A percentile compares a stretch with the other conserved stretches of the same genome.
phyloP scores from a whole-genome alignment of 2,888 invertebrate genomes.

The Brachyopa scutellaris region DNA sequence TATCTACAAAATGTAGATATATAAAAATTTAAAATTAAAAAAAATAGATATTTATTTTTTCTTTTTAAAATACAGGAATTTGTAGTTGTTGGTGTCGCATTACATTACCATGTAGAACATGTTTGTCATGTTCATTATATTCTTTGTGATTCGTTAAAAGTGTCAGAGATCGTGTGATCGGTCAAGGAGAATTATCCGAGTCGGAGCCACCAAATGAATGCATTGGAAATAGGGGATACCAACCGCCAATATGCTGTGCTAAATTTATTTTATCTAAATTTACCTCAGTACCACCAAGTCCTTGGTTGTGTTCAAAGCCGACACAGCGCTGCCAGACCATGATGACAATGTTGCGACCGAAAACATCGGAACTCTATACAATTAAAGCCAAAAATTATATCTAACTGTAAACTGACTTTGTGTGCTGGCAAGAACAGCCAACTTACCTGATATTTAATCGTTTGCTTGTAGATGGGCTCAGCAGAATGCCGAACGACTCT shows the following conservation, averaged over 20 bases:
- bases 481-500: constrained; percentile 90
- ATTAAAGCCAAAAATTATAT: neutral
- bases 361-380: constrained; percentile 86
- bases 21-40: neutral
- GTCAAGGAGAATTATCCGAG: constrained; percentile 82
- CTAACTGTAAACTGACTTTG: too few relatives aligned
- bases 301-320: constrained; percentile 92
- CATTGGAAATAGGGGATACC: constrained; percentile 96
- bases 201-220: constrained; percentile 90
- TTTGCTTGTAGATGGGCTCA: constrained; percentile 94
- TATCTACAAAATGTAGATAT: too few relatives aligned
- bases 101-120: neutral
- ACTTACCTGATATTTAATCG: constrained; percentile 91
- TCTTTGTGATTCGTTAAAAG: constrained; percentile 17
- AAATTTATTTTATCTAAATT: constrained; percentile 90
- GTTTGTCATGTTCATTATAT: constrained; percentile 3
- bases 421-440: too few relatives aligned
- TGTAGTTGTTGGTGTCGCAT: constrained; percentile 37
- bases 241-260: constrained; percentile 91
- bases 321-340: constrained; percentile 96
- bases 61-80: constrained; percentile 60
- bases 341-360: constrained; percentile 91
- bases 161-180: constrained; percentile 76
- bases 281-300: constrained; percentile 93
- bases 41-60: neutral